A percentile compares a stretch with the other conserved stretches of the same genome.
These are phyloP conservation scores for Nyctalus aviator DNA, from an alignment of 2,797 vertebrate genomes.

Conservation along the genomic window DNA sequence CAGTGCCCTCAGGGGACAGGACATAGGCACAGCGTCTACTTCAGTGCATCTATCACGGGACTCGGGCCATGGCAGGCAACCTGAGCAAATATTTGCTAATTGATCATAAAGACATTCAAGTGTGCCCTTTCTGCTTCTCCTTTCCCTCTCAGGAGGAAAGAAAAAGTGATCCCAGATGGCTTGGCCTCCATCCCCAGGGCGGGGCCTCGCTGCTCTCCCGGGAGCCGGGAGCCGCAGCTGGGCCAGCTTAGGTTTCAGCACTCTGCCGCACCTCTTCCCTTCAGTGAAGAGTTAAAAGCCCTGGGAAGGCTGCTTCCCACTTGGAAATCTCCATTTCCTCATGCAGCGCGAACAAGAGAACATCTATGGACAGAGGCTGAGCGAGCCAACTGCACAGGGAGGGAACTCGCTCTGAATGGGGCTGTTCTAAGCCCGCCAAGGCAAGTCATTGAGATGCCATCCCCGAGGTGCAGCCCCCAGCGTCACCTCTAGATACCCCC, in stretches of 20 bases:
- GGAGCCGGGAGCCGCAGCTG: conserved; percentile 13
- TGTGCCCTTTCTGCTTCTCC: background rate
- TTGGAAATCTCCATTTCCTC: conserved; percentile 82
- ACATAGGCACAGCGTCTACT: background rate
- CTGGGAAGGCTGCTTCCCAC: conserved; percentile 67
- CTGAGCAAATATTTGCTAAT: conserved; percentile 38
- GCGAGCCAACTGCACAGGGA: conserved; percentile 67
- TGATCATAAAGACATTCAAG: conserved; percentile 33
- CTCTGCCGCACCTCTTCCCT: conserved; percentile 33
- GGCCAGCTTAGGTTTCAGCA: background rate
- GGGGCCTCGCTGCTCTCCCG: background rate
- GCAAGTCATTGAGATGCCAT: conserved; percentile 74
- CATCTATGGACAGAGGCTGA: conserved; percentile 77
- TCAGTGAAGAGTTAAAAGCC: conserved; percentile 65
- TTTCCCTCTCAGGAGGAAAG: conserved; percentile 9
- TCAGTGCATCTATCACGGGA: background rate
- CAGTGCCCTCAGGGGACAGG: background rate
- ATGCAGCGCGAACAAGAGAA: conserved; percentile 79
- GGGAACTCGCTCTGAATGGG: conserved; percentile 72
- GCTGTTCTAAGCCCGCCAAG: conserved; percentile 67
- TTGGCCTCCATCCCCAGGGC: background rate
- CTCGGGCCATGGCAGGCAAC: background rate
- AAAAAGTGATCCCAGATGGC: conserved; percentile 54
- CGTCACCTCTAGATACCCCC: conserved; percentile 71
- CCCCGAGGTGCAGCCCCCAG: conserved; percentile 68